These are phyloP conservation scores for Phainopepla nitens DNA, from an alignment of 2,113 vertebrate species.

Conservation along the genomic window DNA sequence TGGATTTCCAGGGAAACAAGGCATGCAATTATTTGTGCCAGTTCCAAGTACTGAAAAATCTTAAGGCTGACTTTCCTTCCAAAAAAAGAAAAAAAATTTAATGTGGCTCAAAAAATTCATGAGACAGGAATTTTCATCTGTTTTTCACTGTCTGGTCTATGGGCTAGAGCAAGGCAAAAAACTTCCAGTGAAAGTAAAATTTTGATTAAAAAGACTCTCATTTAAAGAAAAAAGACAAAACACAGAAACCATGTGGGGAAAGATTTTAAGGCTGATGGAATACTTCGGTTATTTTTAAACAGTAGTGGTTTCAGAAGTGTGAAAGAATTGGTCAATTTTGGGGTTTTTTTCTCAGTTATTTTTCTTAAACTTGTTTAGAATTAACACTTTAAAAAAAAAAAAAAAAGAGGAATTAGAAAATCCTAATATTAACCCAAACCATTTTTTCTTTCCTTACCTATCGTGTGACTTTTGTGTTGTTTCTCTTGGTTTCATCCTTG, in stretches of 20 bases:
- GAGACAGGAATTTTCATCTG: neutral
- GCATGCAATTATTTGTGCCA: neutral
- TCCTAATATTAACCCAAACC: neutral
- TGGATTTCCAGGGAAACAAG: neutral
- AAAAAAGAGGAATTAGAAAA: neutral
- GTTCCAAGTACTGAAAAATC: neutral
- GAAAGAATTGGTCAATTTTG: neutral
- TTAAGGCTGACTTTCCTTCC: neutral
- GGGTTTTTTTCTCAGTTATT: constrained; percentile 28
- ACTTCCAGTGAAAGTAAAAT: neutral
- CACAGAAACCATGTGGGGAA: neutral
- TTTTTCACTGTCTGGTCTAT: constrained; percentile 4
- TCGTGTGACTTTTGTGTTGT: neutral
- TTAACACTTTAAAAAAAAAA: neutral
- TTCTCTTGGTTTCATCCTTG: neutral
- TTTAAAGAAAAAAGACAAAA: neutral
- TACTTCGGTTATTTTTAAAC: constrained; percentile 8
- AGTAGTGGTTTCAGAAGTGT: constrained; percentile 4
- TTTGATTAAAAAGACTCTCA: neutral
- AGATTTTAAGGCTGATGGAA: neutral
- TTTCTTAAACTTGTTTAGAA: constrained; percentile 8
- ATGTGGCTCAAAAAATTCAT: neutral
- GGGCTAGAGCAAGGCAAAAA: neutral
- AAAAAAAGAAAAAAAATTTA: neutral
- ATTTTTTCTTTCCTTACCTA: neutral